These are phyloP conservation scores for Thereva nobilitata DNA, from an alignment of 2,888 invertebrate species.

Conservation along the genomic window DNA sequence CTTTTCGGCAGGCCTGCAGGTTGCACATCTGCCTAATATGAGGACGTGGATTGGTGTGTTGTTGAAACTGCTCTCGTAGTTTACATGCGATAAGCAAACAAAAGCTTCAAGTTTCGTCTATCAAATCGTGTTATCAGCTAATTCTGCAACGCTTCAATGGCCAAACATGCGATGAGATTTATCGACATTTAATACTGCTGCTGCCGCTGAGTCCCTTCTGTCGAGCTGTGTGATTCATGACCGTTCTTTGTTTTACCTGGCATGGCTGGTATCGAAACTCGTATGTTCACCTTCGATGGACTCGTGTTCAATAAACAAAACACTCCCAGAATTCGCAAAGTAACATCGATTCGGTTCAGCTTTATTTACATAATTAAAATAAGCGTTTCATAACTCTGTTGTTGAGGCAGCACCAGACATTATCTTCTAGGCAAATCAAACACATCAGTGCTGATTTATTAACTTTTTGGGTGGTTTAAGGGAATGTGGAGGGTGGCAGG, in stretches of 20 bases:
- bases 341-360: too few relatives aligned
- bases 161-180: constrained; percentile 19
- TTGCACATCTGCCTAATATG: too few relatives aligned
- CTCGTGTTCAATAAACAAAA: constrained; percentile 3
- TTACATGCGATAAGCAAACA: background rate
- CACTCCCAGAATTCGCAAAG: background rate
- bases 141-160: constrained; percentile 2
- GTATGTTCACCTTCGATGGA: constrained; percentile 4
- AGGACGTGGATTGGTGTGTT: too few relatives aligned
- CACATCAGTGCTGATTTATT: too few relatives aligned
- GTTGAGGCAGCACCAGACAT: background rate
- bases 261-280: background rate
- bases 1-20: too few relatives aligned
- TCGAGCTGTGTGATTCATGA: too few relatives aligned
- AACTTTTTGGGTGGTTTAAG: too few relatives aligned
- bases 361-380: background rate
- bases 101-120: background rate
- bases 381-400: background rate
- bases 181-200: background rate
- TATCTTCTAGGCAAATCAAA: too few relatives aligned
- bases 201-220: too few relatives aligned
- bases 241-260: too few relatives aligned
- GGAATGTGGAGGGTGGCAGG: too few relatives aligned
- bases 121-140: background rate
- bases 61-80: too few relatives aligned